Conservation (phyloP, 2,113 vertebrate genomes). For the Ancistrus triradiatus region DNA sequence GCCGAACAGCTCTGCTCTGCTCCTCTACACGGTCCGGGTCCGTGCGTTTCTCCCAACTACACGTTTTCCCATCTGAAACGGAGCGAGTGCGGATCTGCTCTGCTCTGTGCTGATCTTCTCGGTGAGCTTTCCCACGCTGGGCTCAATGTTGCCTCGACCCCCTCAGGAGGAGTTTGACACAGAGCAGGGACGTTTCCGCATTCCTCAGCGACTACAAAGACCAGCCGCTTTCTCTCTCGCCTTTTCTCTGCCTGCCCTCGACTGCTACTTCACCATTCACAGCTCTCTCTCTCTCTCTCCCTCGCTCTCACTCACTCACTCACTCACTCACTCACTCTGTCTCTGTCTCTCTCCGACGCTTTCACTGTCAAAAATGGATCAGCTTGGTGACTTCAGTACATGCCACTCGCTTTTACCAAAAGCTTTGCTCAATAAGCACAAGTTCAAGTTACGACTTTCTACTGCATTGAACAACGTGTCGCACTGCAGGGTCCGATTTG, state of each 20-base stretch:
- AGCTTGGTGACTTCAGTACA: slow-evolving; percentile 35
- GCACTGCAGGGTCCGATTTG: too few relatives aligned
- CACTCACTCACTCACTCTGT: slow-evolving; percentile 65
- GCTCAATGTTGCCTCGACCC: slow-evolving; percentile 96
- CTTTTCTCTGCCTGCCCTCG: slow-evolving; percentile 80
- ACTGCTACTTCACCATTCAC: slow-evolving; percentile 79
- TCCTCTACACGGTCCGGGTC: neutral
- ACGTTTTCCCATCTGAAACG: neutral
- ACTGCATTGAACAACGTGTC: too few relatives aligned
- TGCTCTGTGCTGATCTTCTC: slow-evolving; percentile 5
- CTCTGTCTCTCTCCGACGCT: slow-evolving; percentile 70
- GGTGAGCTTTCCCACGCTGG: slow-evolving; percentile 92
- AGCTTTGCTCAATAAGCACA: slow-evolving; percentile 38
- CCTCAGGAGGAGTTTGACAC: slow-evolving; percentile 98
- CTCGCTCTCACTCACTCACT: slow-evolving; percentile 71
- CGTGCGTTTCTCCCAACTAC: slow-evolving; percentile 36
- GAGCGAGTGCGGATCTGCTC: neutral
- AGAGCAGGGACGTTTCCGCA: slow-evolving; percentile 98
- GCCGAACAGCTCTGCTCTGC: neutral
- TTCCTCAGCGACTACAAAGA: slow-evolving; percentile 96
- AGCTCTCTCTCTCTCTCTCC: slow-evolving; percentile 74
- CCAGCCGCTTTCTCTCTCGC: slow-evolving; percentile 89
- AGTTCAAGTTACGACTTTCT: slow-evolving; percentile 48
- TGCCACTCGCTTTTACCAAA: too few relatives aligned
- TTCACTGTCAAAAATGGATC: slow-evolving; percentile 74